phyloP scores from a whole-genome alignment of 1,140 invertebrate genomes.

The Kradibia gibbosae region DNA sequence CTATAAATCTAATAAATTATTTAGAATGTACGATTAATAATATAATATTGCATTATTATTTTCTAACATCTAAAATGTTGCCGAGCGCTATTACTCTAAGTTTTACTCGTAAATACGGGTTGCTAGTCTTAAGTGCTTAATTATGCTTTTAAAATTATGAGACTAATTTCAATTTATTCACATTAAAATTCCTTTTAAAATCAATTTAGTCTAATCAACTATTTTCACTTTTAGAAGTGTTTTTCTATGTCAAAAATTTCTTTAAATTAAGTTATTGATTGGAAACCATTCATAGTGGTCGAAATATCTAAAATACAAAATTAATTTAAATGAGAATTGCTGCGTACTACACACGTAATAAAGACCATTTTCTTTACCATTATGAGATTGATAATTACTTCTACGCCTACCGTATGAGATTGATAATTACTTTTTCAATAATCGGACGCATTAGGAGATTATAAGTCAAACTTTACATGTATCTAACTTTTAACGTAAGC shows the following conservation, averaged over 20 bases:
- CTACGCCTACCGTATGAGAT: neutral
- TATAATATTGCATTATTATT: too few species aligned
- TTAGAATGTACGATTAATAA: too few species aligned
- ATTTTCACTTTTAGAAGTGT: neutral
- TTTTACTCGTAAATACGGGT: neutral
- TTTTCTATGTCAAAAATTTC: neutral
- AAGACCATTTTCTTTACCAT: neutral
- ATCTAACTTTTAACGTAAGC: neutral
- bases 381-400: neutral
- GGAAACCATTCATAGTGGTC: neutral
- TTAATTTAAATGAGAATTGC: neutral
- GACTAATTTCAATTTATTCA: neutral
- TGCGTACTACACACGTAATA: neutral
- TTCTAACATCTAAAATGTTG: neutral
- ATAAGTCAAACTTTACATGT: neutral
- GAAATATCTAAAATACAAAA: constrained; percentile 2
- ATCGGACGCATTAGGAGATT: neutral
- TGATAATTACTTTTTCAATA: neutral
- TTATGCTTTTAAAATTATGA: neutral
- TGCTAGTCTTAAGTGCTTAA: neutral
- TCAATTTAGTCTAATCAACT: neutral
- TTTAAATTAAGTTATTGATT: neutral
- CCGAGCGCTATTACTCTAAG: neutral
- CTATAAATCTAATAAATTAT: too few species aligned
- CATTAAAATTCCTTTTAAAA: neutral